phyloP scores from a whole-genome alignment of 2,797 vertebrate genomes.

The Pangasius mekongensis region DNA sequence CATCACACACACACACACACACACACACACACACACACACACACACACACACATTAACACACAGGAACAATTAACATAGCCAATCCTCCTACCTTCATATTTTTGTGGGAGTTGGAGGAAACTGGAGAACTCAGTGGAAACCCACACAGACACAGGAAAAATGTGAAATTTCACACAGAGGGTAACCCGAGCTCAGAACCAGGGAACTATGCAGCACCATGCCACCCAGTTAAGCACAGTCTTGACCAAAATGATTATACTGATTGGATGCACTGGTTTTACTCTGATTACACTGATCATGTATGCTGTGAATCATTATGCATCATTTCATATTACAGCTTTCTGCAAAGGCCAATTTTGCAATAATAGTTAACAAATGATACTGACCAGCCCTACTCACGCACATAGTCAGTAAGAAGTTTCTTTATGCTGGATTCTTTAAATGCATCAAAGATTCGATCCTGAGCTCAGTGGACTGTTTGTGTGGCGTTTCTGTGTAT shows the following conservation, averaged over 20 bases:
- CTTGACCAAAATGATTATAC: not conserved
- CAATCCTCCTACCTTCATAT: not conserved
- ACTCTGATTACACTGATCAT: too few species aligned
- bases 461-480: not conserved
- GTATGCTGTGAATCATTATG: not conserved
- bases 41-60: not conserved
- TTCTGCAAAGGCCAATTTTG: not conserved
- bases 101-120: not conserved
- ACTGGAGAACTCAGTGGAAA: not conserved
- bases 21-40: too few species aligned
- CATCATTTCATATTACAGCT: not conserved
- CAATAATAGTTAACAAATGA: not conserved
- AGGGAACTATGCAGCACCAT: too few species aligned
- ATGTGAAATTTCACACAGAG: not conserved
- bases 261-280: not conserved
- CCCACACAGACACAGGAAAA: not conserved
- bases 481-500: not conserved
- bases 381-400: not conserved
- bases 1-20: too few species aligned
- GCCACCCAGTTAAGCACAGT: not conserved
- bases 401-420: not conserved
- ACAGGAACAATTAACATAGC: not conserved
- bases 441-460: not conserved
- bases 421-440: not conserved
- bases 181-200: not conserved